Conservation (phyloP, 2,888 invertebrate species). For the Melanotus villosus region DNA sequence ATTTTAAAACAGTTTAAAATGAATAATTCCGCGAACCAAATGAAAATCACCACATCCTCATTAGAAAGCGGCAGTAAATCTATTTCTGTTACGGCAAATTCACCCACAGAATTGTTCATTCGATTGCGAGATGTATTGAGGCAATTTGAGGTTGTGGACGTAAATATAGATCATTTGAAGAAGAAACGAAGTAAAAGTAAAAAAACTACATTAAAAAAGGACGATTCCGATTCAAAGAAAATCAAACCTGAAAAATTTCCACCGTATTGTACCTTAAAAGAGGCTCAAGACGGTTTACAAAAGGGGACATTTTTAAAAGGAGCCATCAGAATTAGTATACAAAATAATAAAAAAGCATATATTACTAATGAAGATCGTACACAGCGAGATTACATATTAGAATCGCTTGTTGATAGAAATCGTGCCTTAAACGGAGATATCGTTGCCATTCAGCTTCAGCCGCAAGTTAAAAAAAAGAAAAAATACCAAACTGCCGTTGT, state of each 20-base stretch:
- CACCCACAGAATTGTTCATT: too few species aligned
- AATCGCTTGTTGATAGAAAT: constrained; percentile 80
- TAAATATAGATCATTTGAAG: too few species aligned
- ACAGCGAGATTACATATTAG: constrained; percentile 81
- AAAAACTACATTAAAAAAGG: too few species aligned
- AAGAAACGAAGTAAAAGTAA: too few species aligned
- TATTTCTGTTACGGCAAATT: too few species aligned
- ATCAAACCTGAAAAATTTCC: constrained; percentile 63
- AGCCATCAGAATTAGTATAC: constrained; percentile 85
- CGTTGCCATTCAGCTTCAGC: constrained; percentile 76
- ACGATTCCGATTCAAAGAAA: not conserved
- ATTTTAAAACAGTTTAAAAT: too few species aligned
- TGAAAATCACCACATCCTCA: too few species aligned
- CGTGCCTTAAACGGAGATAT: constrained; percentile 89
- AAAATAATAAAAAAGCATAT: constrained; percentile 86
- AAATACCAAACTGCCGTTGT: constrained; percentile 74
- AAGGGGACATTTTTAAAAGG: constrained; percentile 77
- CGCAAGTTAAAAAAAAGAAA: constrained; percentile 64
- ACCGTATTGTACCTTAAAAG: constrained; percentile 69
- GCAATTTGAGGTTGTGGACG: too few species aligned
- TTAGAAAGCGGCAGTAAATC: too few species aligned
- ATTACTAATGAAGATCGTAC: constrained; percentile 76
- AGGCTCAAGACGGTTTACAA: constrained; percentile 74
- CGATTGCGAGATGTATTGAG: too few species aligned
- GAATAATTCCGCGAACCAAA: too few species aligned